phyloP scores from a whole-genome alignment of 2,888 invertebrate genomes.

The Thelaira solivaga region DNA sequence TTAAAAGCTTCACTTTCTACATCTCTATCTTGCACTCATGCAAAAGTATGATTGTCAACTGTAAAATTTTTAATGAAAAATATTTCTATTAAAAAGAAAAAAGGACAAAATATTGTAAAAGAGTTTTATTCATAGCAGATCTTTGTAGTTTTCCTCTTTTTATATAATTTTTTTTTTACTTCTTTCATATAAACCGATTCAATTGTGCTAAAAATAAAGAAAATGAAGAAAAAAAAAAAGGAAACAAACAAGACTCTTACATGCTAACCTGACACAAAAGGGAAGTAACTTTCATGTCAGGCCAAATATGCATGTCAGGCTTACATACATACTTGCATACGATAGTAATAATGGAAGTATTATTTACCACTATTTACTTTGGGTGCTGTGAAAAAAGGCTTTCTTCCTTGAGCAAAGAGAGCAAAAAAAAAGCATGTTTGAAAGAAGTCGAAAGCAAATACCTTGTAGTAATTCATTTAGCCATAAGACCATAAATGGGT shows the following conservation, averaged over 20 bases:
- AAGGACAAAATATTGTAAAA: neutral
- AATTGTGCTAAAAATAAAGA: neutral
- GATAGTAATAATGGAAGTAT: neutral
- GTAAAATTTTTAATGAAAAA: too few relatives aligned
- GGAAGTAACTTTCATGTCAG: neutral
- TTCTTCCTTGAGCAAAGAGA: neutral
- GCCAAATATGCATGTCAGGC: neutral
- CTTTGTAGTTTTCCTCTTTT: neutral
- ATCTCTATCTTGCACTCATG: too few relatives aligned
- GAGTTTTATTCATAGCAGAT: neutral
- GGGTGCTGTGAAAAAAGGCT: neutral
- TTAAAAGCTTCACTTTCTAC: too few relatives aligned
- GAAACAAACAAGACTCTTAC: neutral
- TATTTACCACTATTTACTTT: slow-evolving; percentile 19
- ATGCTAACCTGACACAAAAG: neutral
- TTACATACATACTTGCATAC: too few relatives aligned
- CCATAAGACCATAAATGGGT: slow-evolving; percentile 45
- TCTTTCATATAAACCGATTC: neutral
- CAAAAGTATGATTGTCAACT: too few relatives aligned
- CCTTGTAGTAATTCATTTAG: slow-evolving; percentile 30
- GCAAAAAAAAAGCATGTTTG: neutral
- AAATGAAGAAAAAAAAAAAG: neutral
- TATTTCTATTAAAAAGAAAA: neutral
- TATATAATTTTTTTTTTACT: neutral
- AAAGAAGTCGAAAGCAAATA: neutral